These are phyloP conservation scores for Lamprotornis superbus DNA, from an alignment of 2,113 vertebrate genomes.

Conservation along the genomic window DNA sequence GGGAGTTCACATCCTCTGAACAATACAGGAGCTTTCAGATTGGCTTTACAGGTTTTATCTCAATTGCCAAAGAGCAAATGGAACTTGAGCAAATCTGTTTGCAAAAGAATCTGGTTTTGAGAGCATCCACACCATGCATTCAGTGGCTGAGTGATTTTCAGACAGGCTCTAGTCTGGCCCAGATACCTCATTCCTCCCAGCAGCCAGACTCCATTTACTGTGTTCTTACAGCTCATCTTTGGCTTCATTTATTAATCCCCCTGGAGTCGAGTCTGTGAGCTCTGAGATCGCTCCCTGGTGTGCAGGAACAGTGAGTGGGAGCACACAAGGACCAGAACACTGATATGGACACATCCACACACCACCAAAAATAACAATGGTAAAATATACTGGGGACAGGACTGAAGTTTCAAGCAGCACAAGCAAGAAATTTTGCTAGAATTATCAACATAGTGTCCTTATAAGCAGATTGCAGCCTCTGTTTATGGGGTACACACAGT, in stretches of 20 bases:
- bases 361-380: background rate
- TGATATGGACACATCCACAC: rapidly evolving
- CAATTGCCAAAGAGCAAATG: background rate
- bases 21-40: background rate
- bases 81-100: background rate
- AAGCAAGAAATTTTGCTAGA: background rate
- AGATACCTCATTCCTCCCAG: background rate
- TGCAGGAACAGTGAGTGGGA: background rate
- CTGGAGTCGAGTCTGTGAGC: background rate
- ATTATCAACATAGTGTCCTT: background rate
- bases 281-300: background rate
- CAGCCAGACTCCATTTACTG: background rate
- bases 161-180: background rate
- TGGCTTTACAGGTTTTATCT: background rate
- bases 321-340: background rate
- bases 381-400: background rate
- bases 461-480: background rate
- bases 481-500: background rate
- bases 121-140: background rate
- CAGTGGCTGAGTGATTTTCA: background rate
- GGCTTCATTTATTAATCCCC: background rate
- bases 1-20: background rate
- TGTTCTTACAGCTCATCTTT: background rate
- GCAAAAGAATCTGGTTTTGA: background rate
- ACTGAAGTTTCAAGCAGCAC: background rate